Percentiles rank a stretch among this genome's conserved stretches.
These are phyloP conservation scores for Eidolon dupreanum DNA, from an alignment of 2,797 vertebrate species.

Conservation along the genomic window DNA sequence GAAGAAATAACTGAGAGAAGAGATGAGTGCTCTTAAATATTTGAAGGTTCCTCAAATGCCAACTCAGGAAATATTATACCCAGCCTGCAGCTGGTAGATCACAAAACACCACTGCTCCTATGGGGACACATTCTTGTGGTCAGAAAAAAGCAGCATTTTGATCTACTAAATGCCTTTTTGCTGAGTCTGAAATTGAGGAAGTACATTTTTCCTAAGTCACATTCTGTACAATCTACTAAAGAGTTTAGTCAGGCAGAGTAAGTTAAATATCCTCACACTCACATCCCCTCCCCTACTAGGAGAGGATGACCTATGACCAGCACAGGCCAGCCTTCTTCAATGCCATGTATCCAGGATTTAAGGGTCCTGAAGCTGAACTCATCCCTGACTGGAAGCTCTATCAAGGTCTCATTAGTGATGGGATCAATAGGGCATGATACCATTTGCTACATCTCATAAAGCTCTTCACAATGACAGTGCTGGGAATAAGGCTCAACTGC, in stretches of 20 bases:
- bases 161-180: not conserved
- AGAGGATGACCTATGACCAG: not conserved
- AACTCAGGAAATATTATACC: not conserved
- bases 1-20: not conserved
- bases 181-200: slow-evolving; percentile 28
- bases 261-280: not conserved
- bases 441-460: not conserved
- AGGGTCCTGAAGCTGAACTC: not conserved
- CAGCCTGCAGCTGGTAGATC: not conserved
- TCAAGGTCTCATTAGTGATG: not conserved
- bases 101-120: not conserved
- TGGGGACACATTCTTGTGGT: not conserved
- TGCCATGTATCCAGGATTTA: not conserved
- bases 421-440: not conserved
- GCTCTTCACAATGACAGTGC: not conserved
- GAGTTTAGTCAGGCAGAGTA: not conserved
- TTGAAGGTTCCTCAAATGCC: slow-evolving; percentile 41
- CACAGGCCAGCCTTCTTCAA: not conserved
- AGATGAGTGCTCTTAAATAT: slow-evolving; percentile 21
- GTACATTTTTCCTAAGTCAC: not conserved
- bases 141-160: slow-evolving; percentile 7
- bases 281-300: not conserved
- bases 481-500: not conserved
- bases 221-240: slow-evolving; percentile 13
- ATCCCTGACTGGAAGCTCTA: not conserved